Evolutionary conservation across 1,140 invertebrate genomes (phyloP), one percentile per base, ranked within the genome.

Genomic region (Hylyphantes graminicola): DNA sequence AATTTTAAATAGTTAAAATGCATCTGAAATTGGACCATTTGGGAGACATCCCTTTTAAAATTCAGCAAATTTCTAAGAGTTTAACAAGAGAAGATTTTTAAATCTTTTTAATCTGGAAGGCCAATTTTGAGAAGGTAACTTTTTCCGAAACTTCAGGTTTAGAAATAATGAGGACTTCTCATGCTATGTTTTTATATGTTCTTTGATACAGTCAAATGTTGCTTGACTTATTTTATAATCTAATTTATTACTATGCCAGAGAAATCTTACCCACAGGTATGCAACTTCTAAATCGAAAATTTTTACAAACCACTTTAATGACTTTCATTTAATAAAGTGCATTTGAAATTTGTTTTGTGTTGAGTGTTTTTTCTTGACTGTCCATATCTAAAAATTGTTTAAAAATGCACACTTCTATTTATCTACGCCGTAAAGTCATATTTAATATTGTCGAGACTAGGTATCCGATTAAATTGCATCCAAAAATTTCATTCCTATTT

Each of bases 181-280:
- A 65, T 35, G 35, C 77, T 59, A 19, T 76, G 65, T 70, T 70
- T 81, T 80, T 78, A 50, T 80, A 81, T 81, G 73, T 81, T 81
- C 79, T 81, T 81, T 81, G 79, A 81, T 81, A 81, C 68, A 81
- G 79, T 81, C 79, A 81, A 67, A 81, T 63, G 19, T 80, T 80
- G 79, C 68, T 81, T 81, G 79, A 81, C 79, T 81, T 81, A 54
- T 70, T 81, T 81, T 81, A 81, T 81, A 81, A 81, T 73, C 68
- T 73, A 70, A 81, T 81, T 63, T 73, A 57, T 81, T 81, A 70
- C 51, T 15, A 17, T 76, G 57, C 51, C 21, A 51, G 10, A 67
- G 54, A 73, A 63, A 63, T 81, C 55, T 63, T 50, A 65, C 57
- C 51, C 76, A 65, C 61, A 53, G 48, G 53, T 19, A 81, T 81